phyloP scores from a whole-genome alignment of 2,797 vertebrate species.

The Pampus argenteus region DNA sequence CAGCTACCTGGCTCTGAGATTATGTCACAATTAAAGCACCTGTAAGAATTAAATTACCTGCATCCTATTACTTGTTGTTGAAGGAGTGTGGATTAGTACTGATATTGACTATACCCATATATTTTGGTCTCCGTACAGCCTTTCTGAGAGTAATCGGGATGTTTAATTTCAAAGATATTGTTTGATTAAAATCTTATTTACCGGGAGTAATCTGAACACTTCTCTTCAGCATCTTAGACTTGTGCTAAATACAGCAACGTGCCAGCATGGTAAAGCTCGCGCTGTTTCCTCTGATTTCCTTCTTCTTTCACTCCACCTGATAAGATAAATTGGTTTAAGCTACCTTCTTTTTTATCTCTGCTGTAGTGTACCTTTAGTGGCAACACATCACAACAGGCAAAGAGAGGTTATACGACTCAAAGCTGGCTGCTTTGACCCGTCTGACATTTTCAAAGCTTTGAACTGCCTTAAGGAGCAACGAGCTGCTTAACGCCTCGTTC shows the following conservation, averaged over 20 bases:
- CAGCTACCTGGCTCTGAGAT: neutral
- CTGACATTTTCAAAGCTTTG: constrained; percentile 38
- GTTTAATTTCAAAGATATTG: too few species aligned
- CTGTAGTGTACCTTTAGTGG: constrained; percentile 33
- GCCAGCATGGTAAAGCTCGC: constrained; percentile 27
- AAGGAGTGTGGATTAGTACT: too few species aligned
- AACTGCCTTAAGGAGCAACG: constrained; percentile 17
- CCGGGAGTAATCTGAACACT: constrained; percentile 57
- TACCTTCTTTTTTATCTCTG: constrained; percentile 56
- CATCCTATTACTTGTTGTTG: too few species aligned
- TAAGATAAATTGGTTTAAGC: constrained; percentile 53
- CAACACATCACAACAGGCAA: constrained; percentile 40
- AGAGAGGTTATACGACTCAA: constrained; percentile 19
- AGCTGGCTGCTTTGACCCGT: constrained; percentile 26
- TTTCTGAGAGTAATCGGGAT: too few species aligned
- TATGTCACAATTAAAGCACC: too few species aligned
- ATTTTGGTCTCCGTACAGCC: neutral
- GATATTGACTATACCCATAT: neutral
- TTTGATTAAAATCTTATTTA: constrained; percentile 50
- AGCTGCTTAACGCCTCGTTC: constrained; percentile 13
- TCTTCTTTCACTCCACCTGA: constrained; percentile 29
- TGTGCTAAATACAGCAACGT: constrained; percentile 62
- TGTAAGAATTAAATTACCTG: too few species aligned
- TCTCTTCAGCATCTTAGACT: constrained; percentile 55
- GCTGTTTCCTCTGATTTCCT: constrained; percentile 51